These are phyloP conservation scores for Junonia oenone DNA, from an alignment of 2,888 invertebrate genomes.

Conservation along the genomic window DNA sequence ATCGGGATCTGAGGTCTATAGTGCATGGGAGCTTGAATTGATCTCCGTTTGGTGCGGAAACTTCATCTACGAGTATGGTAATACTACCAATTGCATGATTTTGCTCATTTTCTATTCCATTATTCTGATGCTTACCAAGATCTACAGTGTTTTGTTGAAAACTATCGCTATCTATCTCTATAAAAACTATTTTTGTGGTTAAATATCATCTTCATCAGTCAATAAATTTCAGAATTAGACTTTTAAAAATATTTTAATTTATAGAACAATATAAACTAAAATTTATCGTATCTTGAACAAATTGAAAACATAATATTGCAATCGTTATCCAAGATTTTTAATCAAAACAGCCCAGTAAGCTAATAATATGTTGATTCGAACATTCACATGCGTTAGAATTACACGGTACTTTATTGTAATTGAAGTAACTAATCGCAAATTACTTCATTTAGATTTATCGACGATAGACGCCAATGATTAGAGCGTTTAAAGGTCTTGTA, in stretches of 20 bases:
- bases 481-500: neutral
- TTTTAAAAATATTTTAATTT: too few species aligned
- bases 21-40: constrained; percentile 24
- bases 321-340: neutral
- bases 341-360: neutral
- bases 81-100: neutral
- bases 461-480: constrained; percentile 1
- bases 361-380: neutral
- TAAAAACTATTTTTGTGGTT: too few species aligned
- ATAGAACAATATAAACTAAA: too few species aligned
- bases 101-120: neutral
- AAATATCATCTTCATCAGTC: too few species aligned
- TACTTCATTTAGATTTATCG: constrained; percentile 5
- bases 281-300: neutral
- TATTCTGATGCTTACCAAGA: neutral
- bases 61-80: neutral
- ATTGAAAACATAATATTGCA: neutral
- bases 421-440: constrained; percentile 4
- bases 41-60: neutral
- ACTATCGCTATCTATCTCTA: too few species aligned
- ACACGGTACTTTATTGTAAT: neutral
- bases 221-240: too few species aligned
- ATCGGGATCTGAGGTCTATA: constrained; percentile 23
- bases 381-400: neutral
- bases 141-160: too few species aligned